These are phyloP conservation scores for Cinclus mexicanus DNA, from an alignment of 2,113 vertebrate genomes.

Conservation along the genomic window DNA sequence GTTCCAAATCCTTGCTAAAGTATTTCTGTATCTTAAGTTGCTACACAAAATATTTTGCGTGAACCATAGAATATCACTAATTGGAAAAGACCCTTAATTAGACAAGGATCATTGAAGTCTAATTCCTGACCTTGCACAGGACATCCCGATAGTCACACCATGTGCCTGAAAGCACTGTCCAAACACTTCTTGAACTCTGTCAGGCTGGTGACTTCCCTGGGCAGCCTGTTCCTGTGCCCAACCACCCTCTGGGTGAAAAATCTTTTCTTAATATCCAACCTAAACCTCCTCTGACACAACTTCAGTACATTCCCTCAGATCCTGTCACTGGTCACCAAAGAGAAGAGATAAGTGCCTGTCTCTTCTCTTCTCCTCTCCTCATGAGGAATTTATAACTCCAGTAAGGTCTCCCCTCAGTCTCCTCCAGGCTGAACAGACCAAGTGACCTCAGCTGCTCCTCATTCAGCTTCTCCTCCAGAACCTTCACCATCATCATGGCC, in stretches of 20 bases:
- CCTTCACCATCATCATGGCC: fast-evolving
- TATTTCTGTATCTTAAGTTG: background rate
- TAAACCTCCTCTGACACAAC: background rate
- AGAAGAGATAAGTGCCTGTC: background rate
- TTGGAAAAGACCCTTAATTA: background rate
- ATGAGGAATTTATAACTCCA: fast-evolving
- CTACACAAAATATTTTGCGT: background rate
- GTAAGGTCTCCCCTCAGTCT: background rate
- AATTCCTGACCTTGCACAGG: background rate
- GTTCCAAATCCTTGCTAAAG: background rate
- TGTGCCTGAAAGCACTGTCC: background rate
- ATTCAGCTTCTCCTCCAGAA: fast-evolving
- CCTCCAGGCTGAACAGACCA: background rate
- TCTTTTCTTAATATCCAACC: background rate
- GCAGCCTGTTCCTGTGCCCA: background rate
- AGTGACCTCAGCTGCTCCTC: background rate
- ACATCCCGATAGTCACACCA: background rate
- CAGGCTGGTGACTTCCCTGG: fast-evolving
- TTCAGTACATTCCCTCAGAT: background rate
- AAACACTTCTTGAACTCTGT: background rate
- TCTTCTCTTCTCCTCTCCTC: background rate
- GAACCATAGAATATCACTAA: background rate
- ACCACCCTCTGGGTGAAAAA: fast-evolving
- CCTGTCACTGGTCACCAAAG: background rate
- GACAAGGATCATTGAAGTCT: background rate